Base-by-base conservation (phyloP, 2,888 invertebrate genomes). In the Mayetiola destructor region DNA sequence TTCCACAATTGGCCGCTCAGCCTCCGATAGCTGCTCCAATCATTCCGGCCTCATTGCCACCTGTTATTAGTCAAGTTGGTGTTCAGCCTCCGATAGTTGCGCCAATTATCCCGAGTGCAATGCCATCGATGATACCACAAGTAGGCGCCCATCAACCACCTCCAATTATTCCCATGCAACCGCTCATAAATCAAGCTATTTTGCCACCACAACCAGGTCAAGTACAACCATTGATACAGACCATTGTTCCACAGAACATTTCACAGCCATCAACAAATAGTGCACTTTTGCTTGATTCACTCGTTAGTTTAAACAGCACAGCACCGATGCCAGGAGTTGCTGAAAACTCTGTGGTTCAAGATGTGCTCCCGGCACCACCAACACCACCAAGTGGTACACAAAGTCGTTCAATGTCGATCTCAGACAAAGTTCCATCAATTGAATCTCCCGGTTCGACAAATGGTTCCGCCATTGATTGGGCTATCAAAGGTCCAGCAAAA, bases 401-500 rank as follows among this genome's bases (percentile, higher is more conserved):
- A 32, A 72, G 69, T 63, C 68, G 72, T 23, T 66, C 70, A 14
- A 61, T 69, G 68, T 72, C 73, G 52, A 68, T 74, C 59, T 70
- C 77, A 63, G 80, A 79, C 61, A 73, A 79, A 61, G 74, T 77
- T 18, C 77, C 78, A 23, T 79, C 80, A 4, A 71, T 80, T 53
- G 78, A 78, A 63, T 77, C 78, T 9, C 76, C 75, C 27, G 14
- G 54, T 18, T 54, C 59, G 27, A 12, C 55, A 42, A 48, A 59
- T 35, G 10, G 16, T 67, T 12, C 30, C 14, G 5, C 2, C 10
- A 4, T 48, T 14, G 93, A 93, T 64, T 95, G 96, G 94, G 83
- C 86, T 0, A 84, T 96, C 57, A 87, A 88, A 30, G 88, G 88
- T 64, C 80, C 80, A 62, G 82, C 82, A 20, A 87, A 87, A 71